phyloP scores from a whole-genome alignment of 2,797 vertebrate species.

The Eulemur albifrons region DNA sequence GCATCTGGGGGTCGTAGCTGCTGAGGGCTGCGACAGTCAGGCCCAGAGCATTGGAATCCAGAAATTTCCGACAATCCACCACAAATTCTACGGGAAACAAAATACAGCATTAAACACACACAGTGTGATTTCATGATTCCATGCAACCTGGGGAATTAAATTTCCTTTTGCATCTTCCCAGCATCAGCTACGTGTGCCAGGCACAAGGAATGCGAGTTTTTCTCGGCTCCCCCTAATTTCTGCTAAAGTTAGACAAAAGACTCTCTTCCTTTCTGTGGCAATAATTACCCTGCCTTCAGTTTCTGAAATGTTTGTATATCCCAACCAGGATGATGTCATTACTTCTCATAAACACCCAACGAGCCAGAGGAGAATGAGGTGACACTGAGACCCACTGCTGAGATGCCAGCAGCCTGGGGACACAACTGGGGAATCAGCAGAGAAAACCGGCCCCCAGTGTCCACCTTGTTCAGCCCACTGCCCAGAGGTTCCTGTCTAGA shows the following conservation, averaged over 20 bases:
- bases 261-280: background rate
- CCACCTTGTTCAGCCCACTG: background rate
- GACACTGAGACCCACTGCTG: background rate
- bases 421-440: background rate
- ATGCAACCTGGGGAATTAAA: background rate
- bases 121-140: background rate
- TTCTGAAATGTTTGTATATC: background rate
- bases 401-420: too few relatives aligned
- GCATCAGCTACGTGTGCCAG: accelerated
- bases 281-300: background rate
- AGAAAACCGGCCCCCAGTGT: background rate
- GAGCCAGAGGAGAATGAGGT: background rate
- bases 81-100: constrained; percentile 88
- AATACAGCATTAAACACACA: background rate
- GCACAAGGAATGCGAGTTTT: background rate
- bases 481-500: background rate
- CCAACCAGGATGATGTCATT: background rate
- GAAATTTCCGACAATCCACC: constrained; percentile 93
- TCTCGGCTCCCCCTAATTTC: background rate
- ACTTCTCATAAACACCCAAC: background rate
- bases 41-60: constrained; percentile 92
- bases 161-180: background rate
- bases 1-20: constrained; percentile 92
- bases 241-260: background rate
- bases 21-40: constrained; percentile 91